Evolutionary conservation across 1,140 invertebrate genomes (phyloP), one percentile per base, ranked within the genome.

Genomic region (Alviniconcha marisindica): DNA sequence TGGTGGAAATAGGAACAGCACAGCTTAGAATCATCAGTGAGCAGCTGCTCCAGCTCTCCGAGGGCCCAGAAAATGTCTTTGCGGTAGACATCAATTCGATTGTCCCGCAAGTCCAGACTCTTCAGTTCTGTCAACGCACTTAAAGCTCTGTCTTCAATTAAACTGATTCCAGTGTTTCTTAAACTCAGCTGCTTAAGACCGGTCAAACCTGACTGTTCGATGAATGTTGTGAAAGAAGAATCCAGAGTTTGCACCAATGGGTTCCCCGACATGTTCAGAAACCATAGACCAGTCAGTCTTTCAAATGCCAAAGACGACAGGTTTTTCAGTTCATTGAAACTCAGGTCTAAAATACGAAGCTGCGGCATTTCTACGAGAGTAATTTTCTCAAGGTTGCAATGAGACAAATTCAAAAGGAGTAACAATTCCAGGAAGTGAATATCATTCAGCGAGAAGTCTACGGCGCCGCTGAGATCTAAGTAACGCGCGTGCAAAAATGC

Each of bases 111-210:
- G 31, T 63, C 60, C 28, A 40, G 73, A 56, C 10, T 24, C 28
- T 21, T 69, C 51, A 24, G 82, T 42, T 15, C 51, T 44, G 21
- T 76, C 63, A 33, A 42, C 0, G 42, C 15, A 21, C 5, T n/a
- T 4, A 77, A 56, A n/a, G 44, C 76, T 24, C 51, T 10, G 18
- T 42, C n/a, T 36, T 51, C 76, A 36, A 77, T 77, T 5, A 48
- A 0, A 21, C 21, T 4, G 0, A 77, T 14, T 3, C 42, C 18
- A 3, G 48, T 21, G 51, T 77, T 31, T 5, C 28, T 38, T 74
- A 42, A 36, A 33, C 12, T 74, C 85, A 89, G 81, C 83, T 21
- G 85, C n/a, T 38, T 40, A 71, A 74, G 63, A 87, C 2, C 71
- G 71, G 18, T 83, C 84, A 21, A 80, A 63, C 7, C 71, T 28